phyloP scores from a whole-genome alignment of 1,140 invertebrate genomes.

The Steinernema khuongi region DNA sequence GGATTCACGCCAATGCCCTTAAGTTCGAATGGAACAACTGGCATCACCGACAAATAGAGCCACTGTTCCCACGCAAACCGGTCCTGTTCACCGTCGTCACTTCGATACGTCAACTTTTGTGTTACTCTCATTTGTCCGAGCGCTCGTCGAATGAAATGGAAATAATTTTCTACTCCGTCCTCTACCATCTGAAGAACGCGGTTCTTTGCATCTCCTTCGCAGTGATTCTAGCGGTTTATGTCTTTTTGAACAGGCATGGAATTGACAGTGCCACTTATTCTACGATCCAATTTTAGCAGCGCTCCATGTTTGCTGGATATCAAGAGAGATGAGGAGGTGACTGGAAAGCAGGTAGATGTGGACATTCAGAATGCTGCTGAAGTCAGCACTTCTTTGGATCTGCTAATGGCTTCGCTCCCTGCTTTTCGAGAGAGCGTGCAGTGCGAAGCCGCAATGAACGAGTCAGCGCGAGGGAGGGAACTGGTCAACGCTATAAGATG shows the following conservation, averaged over 20 bases:
- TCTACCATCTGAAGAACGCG: background rate
- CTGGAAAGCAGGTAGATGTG: background rate
- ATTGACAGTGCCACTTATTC: background rate
- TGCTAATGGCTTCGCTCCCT: background rate
- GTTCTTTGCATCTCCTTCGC: background rate
- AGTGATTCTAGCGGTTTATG: background rate
- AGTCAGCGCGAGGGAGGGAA: background rate
- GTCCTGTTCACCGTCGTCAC: too few species aligned
- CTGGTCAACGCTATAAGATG: background rate
- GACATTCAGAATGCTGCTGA: too few species aligned
- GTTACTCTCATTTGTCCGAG: too few species aligned
- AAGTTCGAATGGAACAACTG: too few species aligned
- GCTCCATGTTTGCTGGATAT: background rate
- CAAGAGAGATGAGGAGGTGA: background rate
- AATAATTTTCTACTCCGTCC: background rate
- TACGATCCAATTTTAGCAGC: background rate
- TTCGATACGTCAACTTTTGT: too few species aligned
- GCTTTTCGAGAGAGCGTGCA: background rate
- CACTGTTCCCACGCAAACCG: too few species aligned
- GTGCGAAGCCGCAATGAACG: background rate
- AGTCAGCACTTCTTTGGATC: background rate
- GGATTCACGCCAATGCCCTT: too few species aligned
- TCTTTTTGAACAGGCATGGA: background rate
- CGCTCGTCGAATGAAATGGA: too few species aligned
- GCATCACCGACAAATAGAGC: too few species aligned